phyloP scores from a whole-genome alignment of 2,113 vertebrate genomes.

The Gallinago media region DNA sequence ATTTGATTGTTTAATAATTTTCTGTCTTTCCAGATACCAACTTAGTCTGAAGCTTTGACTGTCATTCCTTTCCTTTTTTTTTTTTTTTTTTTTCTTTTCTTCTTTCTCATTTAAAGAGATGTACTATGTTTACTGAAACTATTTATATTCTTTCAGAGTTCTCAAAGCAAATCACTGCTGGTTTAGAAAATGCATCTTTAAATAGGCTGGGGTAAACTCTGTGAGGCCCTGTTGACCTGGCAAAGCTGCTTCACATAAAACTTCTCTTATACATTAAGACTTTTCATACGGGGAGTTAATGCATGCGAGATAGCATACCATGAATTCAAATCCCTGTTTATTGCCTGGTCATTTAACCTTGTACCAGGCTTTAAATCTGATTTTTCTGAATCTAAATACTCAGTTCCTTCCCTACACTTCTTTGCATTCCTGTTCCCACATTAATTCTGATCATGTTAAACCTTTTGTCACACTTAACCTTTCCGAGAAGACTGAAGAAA shows the following conservation, averaged over 20 bases:
- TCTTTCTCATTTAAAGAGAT: neutral
- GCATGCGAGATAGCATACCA: neutral
- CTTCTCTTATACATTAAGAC: neutral
- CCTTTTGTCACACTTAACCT: neutral
- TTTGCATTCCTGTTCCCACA: neutral
- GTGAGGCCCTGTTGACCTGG: neutral
- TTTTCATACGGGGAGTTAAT: neutral
- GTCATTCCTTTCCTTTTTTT: neutral
- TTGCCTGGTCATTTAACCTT: constrained; percentile 5
- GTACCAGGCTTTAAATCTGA: neutral
- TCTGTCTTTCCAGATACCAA: neutral
- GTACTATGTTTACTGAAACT: neutral
- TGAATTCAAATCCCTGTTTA: constrained; percentile 6
- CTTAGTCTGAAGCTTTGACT: neutral
- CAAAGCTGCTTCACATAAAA: neutral
- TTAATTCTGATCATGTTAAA: neutral
- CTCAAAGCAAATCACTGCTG: neutral
- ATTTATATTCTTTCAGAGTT: neutral
- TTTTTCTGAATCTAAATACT: neutral
- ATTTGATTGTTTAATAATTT: neutral
- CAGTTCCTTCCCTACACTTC: neutral
- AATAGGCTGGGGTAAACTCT: neutral
- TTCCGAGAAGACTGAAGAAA: neutral
- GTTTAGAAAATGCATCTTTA: neutral
- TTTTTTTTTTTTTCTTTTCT: neutral